Evolutionary conservation across 2,113 vertebrate genomes (phyloP).

Genomic region (Toxostoma redivivum): DNA sequence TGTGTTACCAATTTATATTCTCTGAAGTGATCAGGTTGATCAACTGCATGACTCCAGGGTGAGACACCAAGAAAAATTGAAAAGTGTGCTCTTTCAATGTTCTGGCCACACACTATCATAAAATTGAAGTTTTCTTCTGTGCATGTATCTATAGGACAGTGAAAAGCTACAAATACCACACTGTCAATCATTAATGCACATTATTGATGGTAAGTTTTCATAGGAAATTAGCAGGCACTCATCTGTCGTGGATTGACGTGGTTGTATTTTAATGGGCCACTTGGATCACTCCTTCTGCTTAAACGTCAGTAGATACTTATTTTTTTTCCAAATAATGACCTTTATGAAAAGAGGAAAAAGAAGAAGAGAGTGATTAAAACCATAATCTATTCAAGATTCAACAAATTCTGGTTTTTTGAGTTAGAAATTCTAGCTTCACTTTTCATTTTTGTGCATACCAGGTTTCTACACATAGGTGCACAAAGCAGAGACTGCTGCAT

Average conservation of each 20-base stretch:
- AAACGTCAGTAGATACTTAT: conserved; percentile 25
- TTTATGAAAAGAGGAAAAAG: neutral
- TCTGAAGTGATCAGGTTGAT: neutral
- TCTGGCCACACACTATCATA: neutral
- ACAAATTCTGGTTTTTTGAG: neutral
- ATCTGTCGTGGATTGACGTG: neutral
- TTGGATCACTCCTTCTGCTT: conserved; percentile 15
- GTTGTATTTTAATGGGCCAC: neutral
- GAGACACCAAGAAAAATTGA: neutral
- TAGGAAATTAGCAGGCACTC: neutral
- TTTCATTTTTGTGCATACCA: neutral
- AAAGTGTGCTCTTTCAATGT: neutral
- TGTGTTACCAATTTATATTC: accelerated
- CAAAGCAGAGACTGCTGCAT: neutral
- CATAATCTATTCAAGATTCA: conserved; percentile 9
- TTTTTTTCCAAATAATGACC: neutral
- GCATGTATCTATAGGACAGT: neutral
- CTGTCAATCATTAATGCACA: neutral
- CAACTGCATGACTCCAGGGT: neutral
- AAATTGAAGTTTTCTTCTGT: neutral
- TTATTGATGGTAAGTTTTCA: neutral
- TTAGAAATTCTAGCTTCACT: neutral
- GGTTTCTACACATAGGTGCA: neutral
- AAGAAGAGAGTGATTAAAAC: conserved; percentile 19
- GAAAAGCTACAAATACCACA: neutral